Evolutionary conservation across 2,888 invertebrate genomes (phyloP).

Genomic region (Agrilus cyanescens): DNA sequence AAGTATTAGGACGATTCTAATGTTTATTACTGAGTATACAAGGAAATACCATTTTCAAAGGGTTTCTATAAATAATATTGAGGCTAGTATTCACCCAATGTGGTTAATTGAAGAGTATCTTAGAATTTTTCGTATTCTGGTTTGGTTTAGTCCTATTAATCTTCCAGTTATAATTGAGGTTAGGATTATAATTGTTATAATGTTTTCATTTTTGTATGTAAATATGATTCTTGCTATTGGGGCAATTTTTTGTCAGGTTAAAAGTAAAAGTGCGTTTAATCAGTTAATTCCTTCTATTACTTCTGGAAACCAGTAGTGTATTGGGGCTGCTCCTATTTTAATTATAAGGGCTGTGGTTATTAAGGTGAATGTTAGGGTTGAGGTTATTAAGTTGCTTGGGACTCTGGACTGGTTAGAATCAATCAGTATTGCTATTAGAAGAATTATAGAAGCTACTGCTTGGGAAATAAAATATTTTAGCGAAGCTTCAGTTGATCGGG

Average conservation of each 20-base stretch:
- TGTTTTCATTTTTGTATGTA: neutral
- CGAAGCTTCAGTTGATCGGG: conserved; percentile 41
- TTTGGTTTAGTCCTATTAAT: conserved; percentile 37
- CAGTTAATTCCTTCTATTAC: conserved; percentile 46
- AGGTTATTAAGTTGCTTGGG: too few species aligned
- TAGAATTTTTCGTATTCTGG: conserved; percentile 42
- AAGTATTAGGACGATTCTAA: conserved; percentile 37
- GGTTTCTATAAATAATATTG: conserved; percentile 16
- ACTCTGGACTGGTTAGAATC: too few species aligned
- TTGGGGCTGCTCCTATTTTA: conserved; percentile 47
- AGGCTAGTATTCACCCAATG: conserved; percentile 38
- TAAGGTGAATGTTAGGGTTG: conserved; percentile 13
- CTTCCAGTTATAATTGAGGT: conserved; percentile 39
- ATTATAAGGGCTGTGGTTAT: conserved; percentile 33
- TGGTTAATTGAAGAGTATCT: conserved; percentile 53
- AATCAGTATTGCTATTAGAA: conserved; percentile 39
- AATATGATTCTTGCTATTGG: conserved; percentile 41
- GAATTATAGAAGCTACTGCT: conserved; percentile 44
- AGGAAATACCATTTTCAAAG: conserved; percentile 18
- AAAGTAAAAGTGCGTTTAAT: conserved; percentile 43
- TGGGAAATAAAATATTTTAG: conserved; percentile 50
- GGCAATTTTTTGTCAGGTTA: conserved; percentile 54
- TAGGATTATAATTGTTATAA: conserved; percentile 34
- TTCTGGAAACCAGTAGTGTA: conserved; percentile 49
- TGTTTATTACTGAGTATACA: conserved; percentile 37